These are phyloP conservation scores for Schizopygopsis pylzovi DNA, from an alignment of 2,797 vertebrate genomes.

Conservation along the genomic window DNA sequence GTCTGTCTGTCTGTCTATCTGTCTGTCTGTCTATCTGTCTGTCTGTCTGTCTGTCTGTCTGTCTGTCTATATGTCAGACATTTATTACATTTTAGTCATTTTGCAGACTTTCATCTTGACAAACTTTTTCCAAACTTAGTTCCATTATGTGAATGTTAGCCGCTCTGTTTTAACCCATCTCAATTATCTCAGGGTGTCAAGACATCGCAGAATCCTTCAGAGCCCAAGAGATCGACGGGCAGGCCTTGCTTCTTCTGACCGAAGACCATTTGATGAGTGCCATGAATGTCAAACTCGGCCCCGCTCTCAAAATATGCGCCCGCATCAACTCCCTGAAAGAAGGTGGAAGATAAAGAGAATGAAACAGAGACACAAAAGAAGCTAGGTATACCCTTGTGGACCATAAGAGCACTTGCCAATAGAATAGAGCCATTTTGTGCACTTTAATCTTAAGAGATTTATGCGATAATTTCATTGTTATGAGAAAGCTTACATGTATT, in stretches of 20 bases:
- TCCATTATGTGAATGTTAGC: neutral
- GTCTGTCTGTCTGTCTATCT: no score
- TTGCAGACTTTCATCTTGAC: neutral
- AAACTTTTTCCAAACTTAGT: neutral
- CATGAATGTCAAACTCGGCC: conserved; percentile 98
- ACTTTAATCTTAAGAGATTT: conserved; percentile 65
- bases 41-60: neutral
- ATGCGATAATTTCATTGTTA: conserved; percentile 58
- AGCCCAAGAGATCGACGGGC: conserved; percentile 97
- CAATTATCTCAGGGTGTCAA: conserved; percentile 83
- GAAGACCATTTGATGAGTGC: conserved; percentile 99
- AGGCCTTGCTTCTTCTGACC: conserved; percentile 94
- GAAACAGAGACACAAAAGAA: conserved; percentile 23
- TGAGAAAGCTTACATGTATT: conserved; percentile 60
- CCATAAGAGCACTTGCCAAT: conserved; percentile 61
- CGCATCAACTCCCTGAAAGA: conserved; percentile 97
- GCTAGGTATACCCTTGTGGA: conserved; percentile 48
- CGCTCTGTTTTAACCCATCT: neutral
- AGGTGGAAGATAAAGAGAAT: conserved; percentile 56
- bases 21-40: accelerated
- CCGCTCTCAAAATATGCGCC: conserved; percentile 97
- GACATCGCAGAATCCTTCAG: conserved; percentile 96
- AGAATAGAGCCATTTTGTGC: conserved; percentile 63
- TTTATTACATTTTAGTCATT: no score
- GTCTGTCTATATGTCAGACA: neutral